phyloP scores from a whole-genome alignment of 2,888 invertebrate genomes.

The Nomada fabriciana region DNA sequence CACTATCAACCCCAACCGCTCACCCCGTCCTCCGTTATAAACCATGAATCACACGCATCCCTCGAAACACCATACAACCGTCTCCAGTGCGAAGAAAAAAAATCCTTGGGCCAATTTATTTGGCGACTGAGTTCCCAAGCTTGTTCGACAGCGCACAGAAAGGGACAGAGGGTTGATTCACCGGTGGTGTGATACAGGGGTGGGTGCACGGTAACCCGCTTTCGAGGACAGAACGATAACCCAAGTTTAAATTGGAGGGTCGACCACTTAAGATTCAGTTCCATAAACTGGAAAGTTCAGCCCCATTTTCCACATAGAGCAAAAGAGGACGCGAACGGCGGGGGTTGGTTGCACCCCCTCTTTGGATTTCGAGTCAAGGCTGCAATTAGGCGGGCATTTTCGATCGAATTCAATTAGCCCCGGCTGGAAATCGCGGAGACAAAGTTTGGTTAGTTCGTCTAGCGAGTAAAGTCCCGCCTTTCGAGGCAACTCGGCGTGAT shows the following conservation, averaged over 20 bases:
- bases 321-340: not conserved
- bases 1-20: not conserved
- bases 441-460: slow-evolving; percentile 38
- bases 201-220: slow-evolving; percentile 58
- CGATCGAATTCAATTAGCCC: slow-evolving; percentile 72
- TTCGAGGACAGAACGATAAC: slow-evolving; percentile 68
- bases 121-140: slow-evolving; percentile 19
- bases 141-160: not conserved
- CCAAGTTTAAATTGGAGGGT: slow-evolving; percentile 73
- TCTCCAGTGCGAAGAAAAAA: slow-evolving; percentile 15
- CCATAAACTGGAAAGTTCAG: slow-evolving; percentile 71
- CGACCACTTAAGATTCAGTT: slow-evolving; percentile 74
- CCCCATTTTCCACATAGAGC: slow-evolving; percentile 56
- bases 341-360: slow-evolving; percentile 19
- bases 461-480: not conserved
- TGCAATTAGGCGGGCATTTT: slow-evolving; percentile 73
- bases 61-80: slow-evolving; percentile 18
- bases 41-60: slow-evolving; percentile 25
- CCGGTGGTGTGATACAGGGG: slow-evolving; percentile 25
- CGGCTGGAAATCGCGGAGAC: slow-evolving; percentile 49
- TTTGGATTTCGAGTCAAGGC: slow-evolving; percentile 52
- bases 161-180: slow-evolving; percentile 45
- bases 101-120: slow-evolving; percentile 27
- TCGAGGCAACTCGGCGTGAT: slow-evolving; percentile 16
- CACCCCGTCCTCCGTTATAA: not conserved